phyloP scores from a whole-genome alignment of 2,797 vertebrate species.

The Coccyzus lansbergi region DNA sequence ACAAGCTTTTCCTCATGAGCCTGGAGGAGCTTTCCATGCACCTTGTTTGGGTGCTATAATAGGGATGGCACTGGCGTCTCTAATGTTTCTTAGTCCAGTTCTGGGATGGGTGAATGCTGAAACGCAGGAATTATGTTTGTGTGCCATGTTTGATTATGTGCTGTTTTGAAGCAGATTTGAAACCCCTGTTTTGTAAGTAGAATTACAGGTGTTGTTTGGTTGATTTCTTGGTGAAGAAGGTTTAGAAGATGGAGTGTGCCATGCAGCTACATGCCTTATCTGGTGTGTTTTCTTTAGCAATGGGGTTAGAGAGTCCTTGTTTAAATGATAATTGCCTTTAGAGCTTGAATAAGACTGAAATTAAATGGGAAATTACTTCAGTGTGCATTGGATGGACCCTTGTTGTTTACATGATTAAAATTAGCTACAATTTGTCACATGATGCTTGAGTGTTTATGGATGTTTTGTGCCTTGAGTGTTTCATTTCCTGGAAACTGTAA shows the following conservation, averaged over 20 bases:
- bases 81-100: not conserved
- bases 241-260: not conserved
- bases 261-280: not conserved
- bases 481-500: slow-evolving; percentile 38
- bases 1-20: accelerated
- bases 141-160: not conserved
- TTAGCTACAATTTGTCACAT: slow-evolving; percentile 22
- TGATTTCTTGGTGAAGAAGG: not conserved
- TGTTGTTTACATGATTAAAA: slow-evolving; percentile 60
- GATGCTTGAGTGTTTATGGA: slow-evolving; percentile 38
- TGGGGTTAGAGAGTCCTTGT: not conserved
- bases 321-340: slow-evolving; percentile 9
- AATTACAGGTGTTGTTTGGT: not conserved
- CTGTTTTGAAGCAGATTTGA: not conserved
- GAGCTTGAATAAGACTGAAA: slow-evolving; percentile 19
- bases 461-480: slow-evolving; percentile 52
- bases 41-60: not conserved
- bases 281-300: not conserved
- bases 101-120: not conserved
- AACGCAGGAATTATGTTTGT: not conserved
- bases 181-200: not conserved
- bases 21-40: not conserved
- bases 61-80: not conserved
- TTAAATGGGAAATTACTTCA: slow-evolving; percentile 38
- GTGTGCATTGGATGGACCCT: not conserved